phyloP scores from a whole-genome alignment of 2,888 invertebrate species.

The Sesamia inferens region DNA sequence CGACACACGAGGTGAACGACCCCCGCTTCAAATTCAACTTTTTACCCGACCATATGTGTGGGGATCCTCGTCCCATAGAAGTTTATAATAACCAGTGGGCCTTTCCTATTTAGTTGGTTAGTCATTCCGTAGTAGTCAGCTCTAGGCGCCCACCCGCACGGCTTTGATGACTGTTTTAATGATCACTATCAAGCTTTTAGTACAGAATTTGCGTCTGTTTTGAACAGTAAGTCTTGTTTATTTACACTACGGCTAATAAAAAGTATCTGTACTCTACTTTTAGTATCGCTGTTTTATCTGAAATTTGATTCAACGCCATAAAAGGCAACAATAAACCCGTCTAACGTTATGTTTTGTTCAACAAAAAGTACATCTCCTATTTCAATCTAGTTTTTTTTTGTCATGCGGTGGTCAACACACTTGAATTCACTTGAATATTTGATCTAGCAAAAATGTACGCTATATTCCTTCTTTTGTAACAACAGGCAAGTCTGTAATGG shows the following conservation, averaged over 20 bases:
- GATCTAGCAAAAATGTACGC: slow-evolving; percentile 44
- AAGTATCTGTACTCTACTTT: slow-evolving; percentile 38
- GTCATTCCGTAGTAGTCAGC: slow-evolving; percentile 48
- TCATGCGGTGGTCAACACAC: slow-evolving; percentile 33
- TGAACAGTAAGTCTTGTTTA: slow-evolving; percentile 62
- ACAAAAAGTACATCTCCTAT: slow-evolving; percentile 65
- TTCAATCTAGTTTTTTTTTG: slow-evolving; percentile 66
- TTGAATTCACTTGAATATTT: slow-evolving; percentile 50
- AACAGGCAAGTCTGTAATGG: slow-evolving; percentile 38
- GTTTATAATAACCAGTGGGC: slow-evolving; percentile 60
- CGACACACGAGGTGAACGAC: slow-evolving; percentile 76
- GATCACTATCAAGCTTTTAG: slow-evolving; percentile 67
- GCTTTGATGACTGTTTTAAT: slow-evolving; percentile 76
- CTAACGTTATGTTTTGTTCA: slow-evolving; percentile 58
- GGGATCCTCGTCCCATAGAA: slow-evolving; percentile 63
- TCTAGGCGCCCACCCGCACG: slow-evolving; percentile 73
- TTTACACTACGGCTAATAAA: slow-evolving; percentile 46
- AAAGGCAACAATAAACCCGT: slow-evolving; percentile 48
- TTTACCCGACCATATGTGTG: slow-evolving; percentile 69
- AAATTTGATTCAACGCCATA: slow-evolving; percentile 37
- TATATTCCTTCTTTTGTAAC: slow-evolving; percentile 54
- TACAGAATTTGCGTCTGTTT: slow-evolving; percentile 61
- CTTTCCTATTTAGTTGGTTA: slow-evolving; percentile 69
- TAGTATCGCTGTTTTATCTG: slow-evolving; percentile 49
- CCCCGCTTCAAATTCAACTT: slow-evolving; percentile 71